Evolutionary conservation across 92 coral and sea anemone species (phyloP), one percentile per base, ranked within the genome.

Genomic region (Galaxea fascicularis): DNA sequence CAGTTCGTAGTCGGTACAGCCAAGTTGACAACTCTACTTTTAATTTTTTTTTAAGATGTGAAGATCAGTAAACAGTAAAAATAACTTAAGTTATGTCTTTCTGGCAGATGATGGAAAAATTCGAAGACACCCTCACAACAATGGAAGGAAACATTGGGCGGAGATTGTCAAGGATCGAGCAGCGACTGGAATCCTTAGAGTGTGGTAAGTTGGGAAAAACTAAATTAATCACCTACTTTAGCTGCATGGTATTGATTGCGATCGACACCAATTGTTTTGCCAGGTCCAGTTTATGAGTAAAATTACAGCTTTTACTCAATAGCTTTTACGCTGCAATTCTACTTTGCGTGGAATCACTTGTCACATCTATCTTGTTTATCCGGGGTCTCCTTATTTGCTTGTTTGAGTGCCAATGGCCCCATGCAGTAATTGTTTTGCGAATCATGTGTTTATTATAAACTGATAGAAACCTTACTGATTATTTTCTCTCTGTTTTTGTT

Each of bases 141-240:
- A 30, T 54, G 78, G 78, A 73, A 41, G 49, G 65, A 28, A 74
- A 74, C 65, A 74, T 74, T 18, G 28, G 41, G 17, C 47, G 25
- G 0, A 8, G 79, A 20, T 74, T 74, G 79, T 53, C 65, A 14
- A 53, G 51, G 47, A 74, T 74, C 49, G 79, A 74, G 25, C 63
- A 24, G 49, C 46, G 44, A 9, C 77, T 73, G 35, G 77, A 73
- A 12, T n/a, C 77, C 24, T 73, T 73, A 51, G 66, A 74, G 79
- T 17, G 51, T 21, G 79, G 64, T 74, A 28, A 74, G 79, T 53
- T 73, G 73, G 22, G 73, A 30, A 15, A 31, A 68, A 16, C n/a
- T 24, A 6, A 11, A 24, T 64, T 64, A 9, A 30, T 68, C 8
- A 68, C 22, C 21, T 68, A 31, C 51, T 46, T 46, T 41, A 18